Evolutionary conservation across 92 coral and sea anemone genomes (phyloP), one percentile per base, ranked within the genome.

Genomic region (Bergia puertoricense): DNA sequence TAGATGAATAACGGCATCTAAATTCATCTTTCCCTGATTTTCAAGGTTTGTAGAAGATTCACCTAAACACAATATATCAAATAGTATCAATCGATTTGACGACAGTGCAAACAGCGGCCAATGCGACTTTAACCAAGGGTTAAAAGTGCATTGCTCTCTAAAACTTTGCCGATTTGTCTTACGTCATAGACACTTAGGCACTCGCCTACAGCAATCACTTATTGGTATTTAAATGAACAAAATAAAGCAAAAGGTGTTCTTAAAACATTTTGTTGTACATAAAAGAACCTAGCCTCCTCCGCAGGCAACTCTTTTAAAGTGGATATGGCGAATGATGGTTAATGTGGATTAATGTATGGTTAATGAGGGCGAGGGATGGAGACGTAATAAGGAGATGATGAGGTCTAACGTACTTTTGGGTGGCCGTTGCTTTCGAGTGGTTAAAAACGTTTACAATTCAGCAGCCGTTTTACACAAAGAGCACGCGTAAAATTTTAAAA

Each of bases 1-100:
- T 30, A 94, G 90, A 23, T 74, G 69, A 72, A 94, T 89, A 20
- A 90, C 94, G 8, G 42, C 15, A 39, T 88, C 56, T 38, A 87
- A 76, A 8, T 30, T 69, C 37, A 36, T 71, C 79, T 71, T 71
- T 11, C 67, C 68, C 30, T 36, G 79, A 4, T 23, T 14, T 40
- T 71, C 87, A 46, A 14, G 51, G 74, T 16, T 75, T 84, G 79
- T 23, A 16, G 44, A 46, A 36, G 48, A 82, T 5, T 46, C 79
- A 37, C 13, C 87, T 72, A 75, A 84, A 71, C 4, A 69, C 16
- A 46, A 57, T 4, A 50, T 74, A 3, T 46, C 5, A 39, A 40
- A 39, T 43, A 45, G 30, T 30, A 30, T 30, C 30, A 43, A 62
- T 20, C 0, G 30, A 41, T 76, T 41, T 37, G 43, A 38, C 11